Conservation (phyloP, 2,888 invertebrate genomes). For the Nephrotoma appendiculata region DNA sequence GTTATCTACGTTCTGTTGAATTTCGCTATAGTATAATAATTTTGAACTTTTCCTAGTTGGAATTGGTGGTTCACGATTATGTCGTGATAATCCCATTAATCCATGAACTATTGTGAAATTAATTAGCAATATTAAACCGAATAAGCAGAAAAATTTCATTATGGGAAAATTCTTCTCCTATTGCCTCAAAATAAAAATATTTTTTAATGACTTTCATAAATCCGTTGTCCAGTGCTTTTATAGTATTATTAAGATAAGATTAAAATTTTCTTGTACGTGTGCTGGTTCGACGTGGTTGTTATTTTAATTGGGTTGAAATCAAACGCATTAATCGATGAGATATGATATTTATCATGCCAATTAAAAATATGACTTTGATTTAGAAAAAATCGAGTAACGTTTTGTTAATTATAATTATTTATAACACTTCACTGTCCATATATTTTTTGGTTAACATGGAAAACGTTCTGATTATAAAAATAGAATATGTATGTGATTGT, state of each 20-base stretch:
- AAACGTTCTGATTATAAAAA: no score
- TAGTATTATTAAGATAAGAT: not conserved
- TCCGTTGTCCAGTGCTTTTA: not conserved
- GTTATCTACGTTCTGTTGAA: constrained; percentile 40
- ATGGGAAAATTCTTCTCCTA: not conserved
- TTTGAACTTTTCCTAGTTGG: not conserved
- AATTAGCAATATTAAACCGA: not conserved
- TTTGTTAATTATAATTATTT: not conserved
- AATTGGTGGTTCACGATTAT: not conserved
- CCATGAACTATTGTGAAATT: not conserved
- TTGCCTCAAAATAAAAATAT: not conserved
- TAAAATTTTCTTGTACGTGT: not conserved
- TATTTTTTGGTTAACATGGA: not conserved
- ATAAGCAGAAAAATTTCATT: not conserved
- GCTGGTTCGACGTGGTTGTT: not conserved
- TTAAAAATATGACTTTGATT: not conserved
- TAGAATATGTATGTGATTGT: not conserved
- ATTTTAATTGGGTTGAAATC: not conserved
- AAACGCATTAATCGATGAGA: not conserved
- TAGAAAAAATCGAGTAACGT: not conserved
- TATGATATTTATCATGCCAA: not conserved
- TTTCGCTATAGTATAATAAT: not conserved
- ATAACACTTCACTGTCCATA: not conserved
- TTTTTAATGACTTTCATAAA: not conserved
- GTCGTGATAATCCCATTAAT: not conserved